phyloP scores from a whole-genome alignment of 2,113 vertebrate species.

The Pomatostomus ruficeps region DNA sequence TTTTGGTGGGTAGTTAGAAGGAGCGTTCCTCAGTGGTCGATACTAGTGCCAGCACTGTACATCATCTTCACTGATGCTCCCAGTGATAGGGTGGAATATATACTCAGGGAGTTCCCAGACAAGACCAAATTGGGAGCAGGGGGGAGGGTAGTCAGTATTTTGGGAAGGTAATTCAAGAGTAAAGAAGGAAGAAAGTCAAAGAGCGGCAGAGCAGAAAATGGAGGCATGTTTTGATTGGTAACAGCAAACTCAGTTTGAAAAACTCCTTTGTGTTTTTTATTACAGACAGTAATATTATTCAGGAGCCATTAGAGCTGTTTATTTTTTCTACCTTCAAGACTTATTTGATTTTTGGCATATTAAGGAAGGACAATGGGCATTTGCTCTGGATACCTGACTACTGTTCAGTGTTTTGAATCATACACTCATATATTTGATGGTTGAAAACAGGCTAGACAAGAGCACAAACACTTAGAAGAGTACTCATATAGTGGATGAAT shows the following conservation, averaged over 20 bases:
- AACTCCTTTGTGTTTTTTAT: background rate
- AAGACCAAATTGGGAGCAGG: background rate
- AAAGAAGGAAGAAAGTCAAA: background rate
- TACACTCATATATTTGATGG: background rate
- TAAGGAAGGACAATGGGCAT: background rate
- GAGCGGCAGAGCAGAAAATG: background rate
- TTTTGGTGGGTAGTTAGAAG: background rate
- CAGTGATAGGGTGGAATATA: background rate
- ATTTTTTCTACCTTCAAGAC: background rate
- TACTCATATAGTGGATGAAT: background rate
- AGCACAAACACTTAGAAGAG: background rate
- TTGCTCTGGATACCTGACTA: background rate
- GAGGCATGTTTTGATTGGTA: background rate
- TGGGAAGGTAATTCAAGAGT: background rate
- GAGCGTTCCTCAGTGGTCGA: background rate
- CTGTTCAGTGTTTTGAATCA: background rate
- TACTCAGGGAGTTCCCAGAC: background rate
- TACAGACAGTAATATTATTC: background rate
- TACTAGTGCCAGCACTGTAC: background rate
- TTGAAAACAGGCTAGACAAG: background rate
- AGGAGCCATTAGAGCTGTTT: background rate
- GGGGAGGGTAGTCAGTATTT: background rate
- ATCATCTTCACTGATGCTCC: background rate
- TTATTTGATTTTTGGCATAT: background rate
- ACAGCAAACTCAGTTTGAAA: background rate